phyloP scores from a whole-genome alignment of 2,888 invertebrate species.

The Ectemnius lituratus region DNA sequence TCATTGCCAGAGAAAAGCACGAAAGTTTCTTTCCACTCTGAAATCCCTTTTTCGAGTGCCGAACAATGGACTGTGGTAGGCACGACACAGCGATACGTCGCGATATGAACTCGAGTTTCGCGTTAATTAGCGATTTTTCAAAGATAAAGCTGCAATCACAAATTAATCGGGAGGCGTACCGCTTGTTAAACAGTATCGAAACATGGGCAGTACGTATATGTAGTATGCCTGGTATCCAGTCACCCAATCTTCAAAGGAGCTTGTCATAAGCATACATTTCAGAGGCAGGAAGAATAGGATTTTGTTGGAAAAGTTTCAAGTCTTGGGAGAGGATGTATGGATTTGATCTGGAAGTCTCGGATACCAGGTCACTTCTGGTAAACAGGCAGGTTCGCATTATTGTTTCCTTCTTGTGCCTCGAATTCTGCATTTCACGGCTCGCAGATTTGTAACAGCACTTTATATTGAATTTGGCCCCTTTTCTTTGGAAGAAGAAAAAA shows the following conservation, averaged over 20 bases:
- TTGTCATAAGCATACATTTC: too few relatives aligned
- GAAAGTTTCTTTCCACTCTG: conserved; percentile 3
- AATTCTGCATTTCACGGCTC: conserved; percentile 15
- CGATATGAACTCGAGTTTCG: conserved; percentile 21
- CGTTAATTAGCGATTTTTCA: conserved; percentile 41
- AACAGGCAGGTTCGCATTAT: conserved; percentile 15
- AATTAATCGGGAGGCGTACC: conserved; percentile 33
- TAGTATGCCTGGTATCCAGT: too few relatives aligned
- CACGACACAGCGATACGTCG: conserved; percentile 41
- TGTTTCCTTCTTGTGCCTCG: conserved; percentile 10
- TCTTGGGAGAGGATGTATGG: too few relatives aligned
- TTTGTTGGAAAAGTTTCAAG: background rate
- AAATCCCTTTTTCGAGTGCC: conserved; percentile 34
- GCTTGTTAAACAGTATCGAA: background rate
- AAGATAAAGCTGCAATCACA: conserved; percentile 40
- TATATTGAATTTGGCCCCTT: conserved; percentile 59
- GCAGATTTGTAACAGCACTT: conserved; percentile 22
- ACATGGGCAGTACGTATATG: too few relatives aligned
- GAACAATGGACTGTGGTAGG: conserved; percentile 49
- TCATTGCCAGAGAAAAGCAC: conserved; percentile 28
- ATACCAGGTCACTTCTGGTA: conserved; percentile 4
- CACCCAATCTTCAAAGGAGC: too few relatives aligned
- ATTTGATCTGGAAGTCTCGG: background rate
- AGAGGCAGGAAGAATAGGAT: conserved; percentile 16
- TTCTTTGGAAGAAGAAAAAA: conserved; percentile 62